Conservation (phyloP, 2,113 vertebrate genomes). For the Entelurus aequoreus region DNA sequence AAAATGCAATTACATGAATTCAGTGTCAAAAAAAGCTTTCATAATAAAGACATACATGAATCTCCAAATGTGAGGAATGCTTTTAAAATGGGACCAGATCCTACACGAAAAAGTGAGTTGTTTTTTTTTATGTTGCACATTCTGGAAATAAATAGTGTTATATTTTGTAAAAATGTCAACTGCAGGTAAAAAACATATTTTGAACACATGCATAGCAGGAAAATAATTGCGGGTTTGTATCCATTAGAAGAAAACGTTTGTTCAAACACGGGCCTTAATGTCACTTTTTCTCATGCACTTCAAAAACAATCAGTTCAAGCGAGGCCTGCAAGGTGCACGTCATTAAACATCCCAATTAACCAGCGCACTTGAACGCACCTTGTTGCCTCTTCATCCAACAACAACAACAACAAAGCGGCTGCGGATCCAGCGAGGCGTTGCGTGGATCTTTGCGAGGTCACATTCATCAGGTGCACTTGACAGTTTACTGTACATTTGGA, state of each 20-base stretch:
- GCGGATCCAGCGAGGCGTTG: not conserved
- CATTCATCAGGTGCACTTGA: constrained; percentile 56
- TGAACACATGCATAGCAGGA: not conserved
- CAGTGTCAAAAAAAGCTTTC: too few species aligned
- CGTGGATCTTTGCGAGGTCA: not conserved
- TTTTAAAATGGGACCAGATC: too few species aligned
- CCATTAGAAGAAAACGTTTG: not conserved
- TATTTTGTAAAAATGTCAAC: not conserved
- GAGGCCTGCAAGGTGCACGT: constrained; percentile 12
- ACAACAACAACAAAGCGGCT: too few species aligned
- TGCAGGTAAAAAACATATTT: not conserved
- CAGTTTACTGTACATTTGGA: constrained; percentile 69
- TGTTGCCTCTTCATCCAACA: not conserved
- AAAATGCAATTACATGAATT: too few species aligned
- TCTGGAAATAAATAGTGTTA: not conserved
- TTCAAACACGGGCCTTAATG: constrained; percentile 50
- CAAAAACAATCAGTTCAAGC: not conserved
- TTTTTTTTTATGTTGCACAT: not conserved
- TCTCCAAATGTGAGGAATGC: too few species aligned
- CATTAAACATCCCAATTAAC: too few species aligned
- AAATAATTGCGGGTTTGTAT: not conserved
- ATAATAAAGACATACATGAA: too few species aligned
- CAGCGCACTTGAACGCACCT: too few species aligned
- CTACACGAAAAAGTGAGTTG: too few species aligned
- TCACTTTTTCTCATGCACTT: constrained; percentile 37